A percentile compares a stretch with the other conserved stretches of the same genome.
Evolutionary conservation across 2,797 vertebrate genomes (phyloP).

Genomic region (Parotocinclus haroldoi): DNA sequence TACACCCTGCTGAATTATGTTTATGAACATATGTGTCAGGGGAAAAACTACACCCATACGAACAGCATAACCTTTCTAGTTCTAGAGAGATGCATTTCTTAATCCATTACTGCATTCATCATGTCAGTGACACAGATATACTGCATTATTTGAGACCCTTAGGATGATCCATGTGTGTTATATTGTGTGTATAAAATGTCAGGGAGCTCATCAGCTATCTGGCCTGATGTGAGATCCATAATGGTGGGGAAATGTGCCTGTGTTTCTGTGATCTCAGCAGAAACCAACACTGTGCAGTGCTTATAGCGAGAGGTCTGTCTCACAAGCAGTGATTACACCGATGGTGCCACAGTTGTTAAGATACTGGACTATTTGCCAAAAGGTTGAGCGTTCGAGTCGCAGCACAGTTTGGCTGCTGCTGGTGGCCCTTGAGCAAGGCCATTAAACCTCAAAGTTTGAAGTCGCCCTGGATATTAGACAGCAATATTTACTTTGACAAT

Average conservation of each 20-base stretch:
- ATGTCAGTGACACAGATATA: slow-evolving; percentile 48
- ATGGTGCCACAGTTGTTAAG: too few species aligned
- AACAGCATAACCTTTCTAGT: slow-evolving; percentile 53
- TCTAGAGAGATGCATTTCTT: slow-evolving; percentile 46
- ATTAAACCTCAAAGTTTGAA: too few species aligned
- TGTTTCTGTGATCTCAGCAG: slow-evolving; percentile 47
- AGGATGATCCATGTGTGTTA: slow-evolving; percentile 52
- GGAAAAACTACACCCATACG: slow-evolving; percentile 40
- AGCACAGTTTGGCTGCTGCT: too few species aligned
- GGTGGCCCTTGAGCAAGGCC: too few species aligned
- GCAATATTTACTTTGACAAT: too few species aligned
- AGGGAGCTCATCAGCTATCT: slow-evolving; percentile 50
- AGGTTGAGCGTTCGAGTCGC: too few species aligned
- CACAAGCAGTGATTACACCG: neutral
- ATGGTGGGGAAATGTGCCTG: slow-evolving; percentile 42
- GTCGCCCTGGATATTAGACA: too few species aligned
- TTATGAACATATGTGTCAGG: slow-evolving; percentile 50
- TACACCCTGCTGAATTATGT: slow-evolving; percentile 48
- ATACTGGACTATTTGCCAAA: too few species aligned
- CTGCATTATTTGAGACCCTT: slow-evolving; percentile 53
- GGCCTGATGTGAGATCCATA: slow-evolving; percentile 46
- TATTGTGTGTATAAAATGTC: slow-evolving; percentile 48
- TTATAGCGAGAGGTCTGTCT: slow-evolving; percentile 6
- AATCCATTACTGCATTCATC: slow-evolving; percentile 52
- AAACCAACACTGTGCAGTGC: slow-evolving; percentile 31